phyloP scores from a whole-genome alignment of 2,888 invertebrate genomes.

The Antitype chi region DNA sequence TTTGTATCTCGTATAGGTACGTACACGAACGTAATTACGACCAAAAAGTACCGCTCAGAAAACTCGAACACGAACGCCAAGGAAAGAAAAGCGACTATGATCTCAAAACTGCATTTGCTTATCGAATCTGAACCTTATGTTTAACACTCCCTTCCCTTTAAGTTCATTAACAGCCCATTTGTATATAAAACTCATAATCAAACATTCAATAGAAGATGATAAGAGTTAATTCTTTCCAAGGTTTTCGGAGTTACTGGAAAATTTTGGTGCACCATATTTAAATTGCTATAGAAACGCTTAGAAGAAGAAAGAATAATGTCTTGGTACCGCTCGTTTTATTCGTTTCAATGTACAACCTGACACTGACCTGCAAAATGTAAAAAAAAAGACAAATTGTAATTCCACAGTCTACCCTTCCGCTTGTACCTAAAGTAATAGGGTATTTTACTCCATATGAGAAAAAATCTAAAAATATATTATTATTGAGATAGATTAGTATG shows the following conservation, averaged over 20 bases:
- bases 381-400: too few species aligned
- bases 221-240: not conserved
- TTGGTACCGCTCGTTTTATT: not conserved
- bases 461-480: too few species aligned
- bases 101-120: not conserved
- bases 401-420: too few species aligned
- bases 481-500: too few species aligned
- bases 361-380: too few species aligned
- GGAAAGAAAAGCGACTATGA: not conserved
- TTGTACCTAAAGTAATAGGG: too few species aligned
- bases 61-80: not conserved
- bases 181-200: not conserved
- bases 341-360: too few species aligned
- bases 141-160: not conserved
- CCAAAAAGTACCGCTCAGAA: not conserved
- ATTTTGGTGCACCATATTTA: not conserved
- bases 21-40: not conserved
- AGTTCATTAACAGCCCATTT: not conserved
- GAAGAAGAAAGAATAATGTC: not conserved
- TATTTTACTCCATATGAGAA: too few species aligned
- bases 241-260: constrained; percentile 10
- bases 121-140: not conserved
- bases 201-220: not conserved
- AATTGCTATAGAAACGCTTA: too few species aligned
- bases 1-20: not conserved